Evolutionary conservation across 2,888 invertebrate genomes (phyloP), one percentile per base, ranked within the genome.

Genomic region (Mactromeris polynyma): DNA sequence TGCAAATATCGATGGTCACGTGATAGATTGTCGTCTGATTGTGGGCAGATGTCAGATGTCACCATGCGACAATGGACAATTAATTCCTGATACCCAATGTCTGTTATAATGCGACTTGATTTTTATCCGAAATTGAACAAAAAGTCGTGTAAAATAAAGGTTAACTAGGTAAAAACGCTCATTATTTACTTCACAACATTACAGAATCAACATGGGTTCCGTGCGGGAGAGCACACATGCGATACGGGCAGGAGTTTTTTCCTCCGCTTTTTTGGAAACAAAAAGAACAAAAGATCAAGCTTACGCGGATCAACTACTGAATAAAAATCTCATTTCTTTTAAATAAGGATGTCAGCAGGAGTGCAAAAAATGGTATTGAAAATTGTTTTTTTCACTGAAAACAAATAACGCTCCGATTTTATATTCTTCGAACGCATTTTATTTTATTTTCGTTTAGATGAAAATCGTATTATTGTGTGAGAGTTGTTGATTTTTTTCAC

Each of bases 41-140:
- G 84, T 69, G 86, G 87, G 89, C 91, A 91, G 91, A 91, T 91
- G 91, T 89, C 91, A 91, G 91, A 84, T 84, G 84, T 84, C 84
- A 84, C 11, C 42, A 64, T 46, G 33, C 21, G 46, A 83, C 91
- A 91, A 89, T 91, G 89, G 89, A 38, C 85, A 87, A 89, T 84
- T 89, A 80, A 86, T 88, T 81, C 73, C 19, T 73, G 73, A 84
- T 77, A 51, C 84, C 58, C 78, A 83, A 78, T 78, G 51, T 84
- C 51, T 40, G 42, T 40, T 40, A 79, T 79, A 73, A 73, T 73
- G 36, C 73, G 36, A 73, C 73, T 36, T 73, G 36, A 36, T 73
- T 73, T 36, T 73, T 26, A 36, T 73, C 73, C 31, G 36, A 17
- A 11, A 73, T 73, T 64, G 58, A 64, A 64, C 58, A 64, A 36